phyloP scores from a whole-genome alignment of 1,140 invertebrate species.

The Drosophila ironensis region DNA sequence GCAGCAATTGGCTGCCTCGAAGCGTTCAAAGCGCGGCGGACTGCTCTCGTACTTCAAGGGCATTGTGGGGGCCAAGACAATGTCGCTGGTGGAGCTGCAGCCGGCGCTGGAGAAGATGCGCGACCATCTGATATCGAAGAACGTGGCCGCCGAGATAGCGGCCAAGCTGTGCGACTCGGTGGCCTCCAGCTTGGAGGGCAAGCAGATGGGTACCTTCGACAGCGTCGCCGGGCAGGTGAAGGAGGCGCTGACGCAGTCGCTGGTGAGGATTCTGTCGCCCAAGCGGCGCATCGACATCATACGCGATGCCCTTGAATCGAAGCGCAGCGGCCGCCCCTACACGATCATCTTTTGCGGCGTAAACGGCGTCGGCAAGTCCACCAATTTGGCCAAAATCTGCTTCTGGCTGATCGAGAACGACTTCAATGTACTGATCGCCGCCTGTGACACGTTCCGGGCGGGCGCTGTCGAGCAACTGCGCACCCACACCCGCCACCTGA shows the following conservation, averaged over 20 bases:
- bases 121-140: constrained; percentile 98
- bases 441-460: constrained; percentile 99
- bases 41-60: constrained; percentile 93
- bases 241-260: constrained; percentile 89
- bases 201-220: constrained; percentile 95
- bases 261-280: constrained; percentile 96
- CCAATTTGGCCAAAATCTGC: constrained; percentile 99
- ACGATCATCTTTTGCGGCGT: constrained; percentile 99
- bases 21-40: constrained; percentile 56
- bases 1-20: constrained; percentile 72
- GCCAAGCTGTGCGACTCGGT: constrained; percentile 97
- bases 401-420: constrained; percentile 99
- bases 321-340: constrained; percentile 92
- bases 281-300: constrained; percentile 98
- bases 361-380: constrained; percentile 99
- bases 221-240: constrained; percentile 93
- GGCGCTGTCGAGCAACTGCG: constrained; percentile 99
- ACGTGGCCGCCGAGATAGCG: constrained; percentile 98
- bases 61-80: constrained; percentile 93
- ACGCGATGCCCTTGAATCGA: constrained; percentile 96
- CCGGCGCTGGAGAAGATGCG: constrained; percentile 97
- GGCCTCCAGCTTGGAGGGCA: constrained; percentile 95
- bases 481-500: constrained; percentile 96
- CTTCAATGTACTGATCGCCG: constrained; percentile 97
- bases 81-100: constrained; percentile 88